A percentile compares a stretch with the other conserved stretches of the same genome.
Evolutionary conservation across 37 sponge, comb jelly and placozoan genomes (phyloP).

Genomic region (Chondrilla cf. caribensis): DNA sequence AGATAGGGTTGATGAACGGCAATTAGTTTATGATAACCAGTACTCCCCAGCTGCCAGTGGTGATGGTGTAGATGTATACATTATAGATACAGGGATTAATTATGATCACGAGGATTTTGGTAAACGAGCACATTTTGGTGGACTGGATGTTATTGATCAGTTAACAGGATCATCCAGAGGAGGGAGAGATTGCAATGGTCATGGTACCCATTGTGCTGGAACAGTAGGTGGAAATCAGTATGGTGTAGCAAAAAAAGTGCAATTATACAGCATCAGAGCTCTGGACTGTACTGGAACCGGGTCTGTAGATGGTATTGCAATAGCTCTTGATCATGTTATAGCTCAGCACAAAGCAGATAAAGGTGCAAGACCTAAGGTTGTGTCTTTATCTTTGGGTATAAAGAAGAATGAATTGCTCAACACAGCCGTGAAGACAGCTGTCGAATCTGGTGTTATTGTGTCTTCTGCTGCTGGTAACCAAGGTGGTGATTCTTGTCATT

Average conservation of each 20-base stretch:
- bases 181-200: slow-evolving; percentile 77
- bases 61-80: slow-evolving; percentile 48
- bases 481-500: slow-evolving; percentile 51
- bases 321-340: slow-evolving; percentile 55
- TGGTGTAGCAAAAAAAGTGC: slow-evolving; percentile 68
- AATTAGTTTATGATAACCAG: slow-evolving; percentile 24
- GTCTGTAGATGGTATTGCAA: slow-evolving; percentile 67
- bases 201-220: slow-evolving; percentile 77
- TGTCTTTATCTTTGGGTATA: slow-evolving; percentile 71
- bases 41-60: slow-evolving; percentile 63
- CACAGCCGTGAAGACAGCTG: slow-evolving; percentile 36
- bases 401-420: slow-evolving; percentile 31
- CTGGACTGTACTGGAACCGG: slow-evolving; percentile 65
- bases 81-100: slow-evolving; percentile 70
- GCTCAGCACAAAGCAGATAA: not conserved
- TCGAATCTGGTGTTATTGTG: slow-evolving; percentile 33
- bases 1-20: slow-evolving; percentile 69
- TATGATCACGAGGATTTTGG: slow-evolving; percentile 64
- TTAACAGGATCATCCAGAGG: slow-evolving; percentile 37
- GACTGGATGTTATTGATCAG: slow-evolving; percentile 66
- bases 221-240: slow-evolving; percentile 66
- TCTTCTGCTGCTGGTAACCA: slow-evolving; percentile 79
- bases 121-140: slow-evolving; percentile 62
- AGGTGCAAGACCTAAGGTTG: slow-evolving; percentile 28
- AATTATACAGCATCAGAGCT: slow-evolving; percentile 54